Evolutionary conservation across 2,797 vertebrate species (phyloP), one percentile per base, ranked within the genome.

Genomic region (Ptychadena robeensis): DNA sequence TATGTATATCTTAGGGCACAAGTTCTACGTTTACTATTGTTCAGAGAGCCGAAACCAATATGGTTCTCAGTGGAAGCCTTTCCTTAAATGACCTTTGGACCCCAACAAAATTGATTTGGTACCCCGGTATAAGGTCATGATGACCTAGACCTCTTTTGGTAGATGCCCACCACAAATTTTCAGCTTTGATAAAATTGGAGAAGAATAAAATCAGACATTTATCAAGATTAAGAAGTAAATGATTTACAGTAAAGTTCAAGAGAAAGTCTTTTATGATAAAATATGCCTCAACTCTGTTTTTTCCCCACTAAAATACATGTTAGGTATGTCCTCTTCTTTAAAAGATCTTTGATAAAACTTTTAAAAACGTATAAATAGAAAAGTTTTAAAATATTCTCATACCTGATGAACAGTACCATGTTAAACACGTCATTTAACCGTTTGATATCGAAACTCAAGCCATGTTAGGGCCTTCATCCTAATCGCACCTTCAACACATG

Each of bases 101-200:
- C 44, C 3, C 44, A 3, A 4, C 18, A 44, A 48, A 53, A n/a
- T 22, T 0, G 44, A 18, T 53, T 22, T 53, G 18, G 44, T 53
- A 53, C 44, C 18, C 18, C 10, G 22, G 15, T 22, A 53, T 15
- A n/a, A 53, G 1, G 18, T 53, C 44, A 53, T 18, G 22, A 53
- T 53, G 6, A 4, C 18, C 15, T 53, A 22, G 2, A 1, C 40
- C 40, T 53, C 15, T 22, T 53, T 73, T 57, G 37, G 9, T 30
- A 64, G 25, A n/a, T 66, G 70, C 30, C 63, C 38, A 32, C 70
- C 38, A 66, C 61, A 37, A n/a, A 40, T 64, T 53, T 53, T 22
- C 38, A 40, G 61, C 31, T 69, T 83, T 66, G n/a, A 67, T 59
- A 79, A 66, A 31, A 53, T 27, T 63, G 44, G 38, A 27, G n/a